Conservation (phyloP, 2,888 invertebrate genomes). For the Dione vanillae region DNA sequence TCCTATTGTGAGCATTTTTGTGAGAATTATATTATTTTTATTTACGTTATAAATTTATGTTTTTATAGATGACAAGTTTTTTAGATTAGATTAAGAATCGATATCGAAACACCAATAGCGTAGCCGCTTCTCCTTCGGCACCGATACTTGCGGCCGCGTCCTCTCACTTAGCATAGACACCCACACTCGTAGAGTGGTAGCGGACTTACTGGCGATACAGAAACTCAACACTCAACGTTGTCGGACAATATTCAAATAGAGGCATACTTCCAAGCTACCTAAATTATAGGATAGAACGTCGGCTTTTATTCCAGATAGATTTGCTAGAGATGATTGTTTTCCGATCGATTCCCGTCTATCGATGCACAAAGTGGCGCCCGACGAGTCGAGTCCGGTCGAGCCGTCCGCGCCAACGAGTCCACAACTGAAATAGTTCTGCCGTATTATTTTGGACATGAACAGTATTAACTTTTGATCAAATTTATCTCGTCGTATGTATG, state of each 20-base stretch:
- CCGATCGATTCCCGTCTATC: constrained; percentile 75
- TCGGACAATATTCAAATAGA: constrained; percentile 82
- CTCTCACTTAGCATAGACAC: constrained; percentile 74
- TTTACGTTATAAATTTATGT: constrained; percentile 69
- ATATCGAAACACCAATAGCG: constrained; percentile 84
- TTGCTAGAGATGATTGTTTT: constrained; percentile 81
- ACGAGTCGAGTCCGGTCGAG: too few relatives aligned
- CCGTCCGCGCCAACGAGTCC: constrained; percentile 64
- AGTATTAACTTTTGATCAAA: constrained; percentile 81
- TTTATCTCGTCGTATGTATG: constrained; percentile 75
- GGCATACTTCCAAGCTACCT: constrained; percentile 82
- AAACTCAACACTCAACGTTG: constrained; percentile 72
- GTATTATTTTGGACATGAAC: constrained; percentile 76
- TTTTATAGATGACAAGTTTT: constrained; percentile 81
- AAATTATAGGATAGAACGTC: constrained; percentile 81
- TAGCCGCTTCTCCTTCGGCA: constrained; percentile 84
- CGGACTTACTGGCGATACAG: constrained; percentile 68
- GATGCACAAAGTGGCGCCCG: constrained; percentile 81
- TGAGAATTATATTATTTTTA: constrained; percentile 83
- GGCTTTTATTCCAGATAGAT: constrained; percentile 83
- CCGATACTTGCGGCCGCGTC: constrained; percentile 59
- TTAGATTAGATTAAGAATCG: constrained; percentile 83
- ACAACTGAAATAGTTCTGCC: constrained; percentile 67
- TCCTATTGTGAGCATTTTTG: constrained; percentile 82
- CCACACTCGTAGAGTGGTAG: constrained; percentile 82